Evolutionary conservation across 1,140 invertebrate genomes (phyloP).

Genomic region (Dendroctonus ponderosae): DNA sequence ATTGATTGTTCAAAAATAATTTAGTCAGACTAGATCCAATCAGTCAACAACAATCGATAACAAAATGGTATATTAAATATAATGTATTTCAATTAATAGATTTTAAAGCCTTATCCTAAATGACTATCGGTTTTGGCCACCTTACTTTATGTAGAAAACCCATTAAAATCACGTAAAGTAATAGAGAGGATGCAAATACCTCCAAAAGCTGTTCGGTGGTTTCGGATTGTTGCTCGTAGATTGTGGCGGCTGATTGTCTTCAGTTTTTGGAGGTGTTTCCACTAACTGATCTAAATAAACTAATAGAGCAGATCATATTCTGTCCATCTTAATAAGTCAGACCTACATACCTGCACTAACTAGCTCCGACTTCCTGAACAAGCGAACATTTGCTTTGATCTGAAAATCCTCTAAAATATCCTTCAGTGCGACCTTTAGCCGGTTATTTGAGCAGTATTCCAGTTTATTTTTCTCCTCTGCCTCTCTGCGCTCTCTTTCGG

Average conservation of each 20-base stretch:
- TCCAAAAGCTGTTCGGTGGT: constrained; percentile 40
- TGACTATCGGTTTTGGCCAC: too few relatives aligned
- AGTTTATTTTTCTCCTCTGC: constrained; percentile 31
- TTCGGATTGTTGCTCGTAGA: constrained; percentile 8
- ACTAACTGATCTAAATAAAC: constrained; percentile 7
- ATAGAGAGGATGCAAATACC: constrained; percentile 45
- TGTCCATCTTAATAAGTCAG: not conserved
- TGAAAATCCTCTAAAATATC: constrained; percentile 21
- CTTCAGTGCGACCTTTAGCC: not conserved
- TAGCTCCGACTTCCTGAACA: constrained; percentile 18
- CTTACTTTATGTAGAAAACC: too few relatives aligned
- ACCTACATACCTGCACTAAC: constrained; percentile 15
- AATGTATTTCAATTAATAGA: too few relatives aligned
- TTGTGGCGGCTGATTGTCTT: constrained; percentile 5
- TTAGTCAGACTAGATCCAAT: too few relatives aligned
- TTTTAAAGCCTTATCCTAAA: too few relatives aligned
- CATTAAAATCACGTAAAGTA: constrained; percentile 38
- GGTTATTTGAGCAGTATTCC: constrained; percentile 31
- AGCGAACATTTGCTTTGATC: constrained; percentile 18
- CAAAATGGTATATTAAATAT: too few relatives aligned
- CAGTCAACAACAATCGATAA: too few relatives aligned
- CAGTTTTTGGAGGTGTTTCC: not conserved
- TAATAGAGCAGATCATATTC: constrained; percentile 1
- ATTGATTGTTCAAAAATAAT: too few relatives aligned
- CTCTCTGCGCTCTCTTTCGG: constrained; percentile 25